A percentile compares a stretch with the other conserved stretches of the same genome.
These are phyloP conservation scores for Pomatorhinus ruficollis DNA, from an alignment of 2,113 vertebrate genomes.

Conservation along the genomic window DNA sequence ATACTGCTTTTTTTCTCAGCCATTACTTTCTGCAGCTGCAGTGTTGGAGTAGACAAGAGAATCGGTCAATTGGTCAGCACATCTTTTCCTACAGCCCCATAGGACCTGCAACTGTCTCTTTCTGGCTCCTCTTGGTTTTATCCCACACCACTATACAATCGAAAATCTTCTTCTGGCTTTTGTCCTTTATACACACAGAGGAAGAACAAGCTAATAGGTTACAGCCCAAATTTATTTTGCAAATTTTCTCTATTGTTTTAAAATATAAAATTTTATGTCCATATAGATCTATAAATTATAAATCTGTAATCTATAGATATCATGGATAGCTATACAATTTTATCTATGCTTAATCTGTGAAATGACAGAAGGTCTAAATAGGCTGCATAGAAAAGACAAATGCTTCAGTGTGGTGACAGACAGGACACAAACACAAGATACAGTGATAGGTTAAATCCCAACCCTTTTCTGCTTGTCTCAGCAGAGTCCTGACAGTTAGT, in stretches of 20 bases:
- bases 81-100: not conserved
- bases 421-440: not conserved
- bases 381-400: not conserved
- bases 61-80: not conserved
- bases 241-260: not conserved
- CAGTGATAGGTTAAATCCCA: not conserved
- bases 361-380: not conserved
- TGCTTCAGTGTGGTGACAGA: not conserved
- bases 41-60: not conserved
- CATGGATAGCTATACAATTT: not conserved
- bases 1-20: not conserved
- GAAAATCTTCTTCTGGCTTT: not conserved
- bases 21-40: not conserved
- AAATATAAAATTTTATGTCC: not conserved
- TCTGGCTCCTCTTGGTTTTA: not conserved
- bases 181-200: not conserved
- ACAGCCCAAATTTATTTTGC: not conserved
- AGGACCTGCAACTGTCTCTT: not conserved
- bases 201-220: not conserved
- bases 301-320: not conserved
- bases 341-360: not conserved
- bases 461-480: not conserved
- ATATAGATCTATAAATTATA: not conserved
- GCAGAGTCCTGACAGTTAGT: not conserved
- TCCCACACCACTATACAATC: not conserved